A percentile compares a stretch with the other conserved stretches of the same genome.
phyloP scores from a whole-genome alignment of 2,797 vertebrate genomes.

The Coreius guichenoti region DNA sequence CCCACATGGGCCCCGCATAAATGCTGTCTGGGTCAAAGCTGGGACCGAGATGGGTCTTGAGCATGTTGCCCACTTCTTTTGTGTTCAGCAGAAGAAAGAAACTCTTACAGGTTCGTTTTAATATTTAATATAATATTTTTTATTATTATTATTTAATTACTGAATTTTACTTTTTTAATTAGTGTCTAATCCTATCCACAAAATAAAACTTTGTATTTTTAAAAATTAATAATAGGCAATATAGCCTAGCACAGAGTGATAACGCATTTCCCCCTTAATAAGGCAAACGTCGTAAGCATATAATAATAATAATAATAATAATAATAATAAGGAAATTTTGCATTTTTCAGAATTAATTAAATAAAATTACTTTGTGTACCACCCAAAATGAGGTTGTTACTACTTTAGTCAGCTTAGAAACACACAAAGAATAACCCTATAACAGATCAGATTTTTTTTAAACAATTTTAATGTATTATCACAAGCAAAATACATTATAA shows the following conservation, averaged over 20 bases:
- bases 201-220: not conserved
- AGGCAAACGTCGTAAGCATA: too few species aligned
- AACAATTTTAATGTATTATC: slow-evolving; percentile 23
- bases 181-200: not conserved
- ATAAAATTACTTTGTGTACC: not conserved
- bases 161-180: not conserved
- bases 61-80: too few species aligned
- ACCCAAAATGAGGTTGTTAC: not conserved
- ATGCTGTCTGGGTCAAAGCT: too few species aligned
- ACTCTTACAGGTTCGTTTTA: too few species aligned
- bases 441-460: not conserved
- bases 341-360: not conserved
- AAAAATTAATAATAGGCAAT: too few species aligned
- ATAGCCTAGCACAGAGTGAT: not conserved
- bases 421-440: not conserved
- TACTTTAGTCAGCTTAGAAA: not conserved
- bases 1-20: too few species aligned
- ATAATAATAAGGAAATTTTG: too few species aligned
- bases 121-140: too few species aligned
- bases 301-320: too few species aligned
- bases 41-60: too few species aligned
- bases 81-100: too few species aligned
- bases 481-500: slow-evolving; percentile 15
- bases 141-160: not conserved
- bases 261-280: not conserved